Evolutionary conservation across 2,797 vertebrate genomes (phyloP), one percentile per base, ranked within the genome.

Genomic region (Varecia variegata): DNA sequence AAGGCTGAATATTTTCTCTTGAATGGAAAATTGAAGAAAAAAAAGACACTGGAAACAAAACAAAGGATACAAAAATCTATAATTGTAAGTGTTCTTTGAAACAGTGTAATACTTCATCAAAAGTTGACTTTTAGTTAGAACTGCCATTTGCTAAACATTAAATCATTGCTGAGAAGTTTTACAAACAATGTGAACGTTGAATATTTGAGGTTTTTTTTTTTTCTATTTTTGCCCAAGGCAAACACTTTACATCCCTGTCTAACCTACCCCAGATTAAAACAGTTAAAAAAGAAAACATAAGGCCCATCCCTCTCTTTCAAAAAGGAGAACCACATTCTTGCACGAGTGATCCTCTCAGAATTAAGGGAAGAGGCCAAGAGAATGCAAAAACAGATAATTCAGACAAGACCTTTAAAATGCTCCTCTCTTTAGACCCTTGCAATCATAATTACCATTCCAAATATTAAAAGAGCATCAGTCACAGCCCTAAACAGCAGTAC

Each of bases 81-180:
- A 94, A 91, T 92, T 96, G 70, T 93, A 52, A 93, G 50, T 95
- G 92, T 89, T 96, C 94, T 96, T 95, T 94, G 83, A 96, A 93
- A 88, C 77, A 20, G 18, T 92, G 47, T 73, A 96, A 85, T 96
- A 85, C 77, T 97, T 96, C 95, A 94, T 95, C 88, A 83, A 92
- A 96, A 79, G 52, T 93, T 94, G 95, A 71, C 89, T 97, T 97
- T 96, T 77, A 30, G 74, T 85, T 89, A 90, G 60, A 71, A 60
- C 68, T 94, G 35, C 60, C 96, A 92, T 96, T 97, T 97, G 94
- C 52, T 96, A 96, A 95, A 84, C 93, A 96, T 96, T 97, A 96
- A 96, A 95, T 96, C 70, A 96, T 94, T 88, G 60, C 73, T 95
- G 58, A 96, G 68, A 79, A 95, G 85, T 89, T 97, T 96, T 83